A percentile compares a stretch with the other conserved stretches of the same genome.
Evolutionary conservation across 2,797 vertebrate genomes (phyloP).

Genomic region (Meda fulgida): DNA sequence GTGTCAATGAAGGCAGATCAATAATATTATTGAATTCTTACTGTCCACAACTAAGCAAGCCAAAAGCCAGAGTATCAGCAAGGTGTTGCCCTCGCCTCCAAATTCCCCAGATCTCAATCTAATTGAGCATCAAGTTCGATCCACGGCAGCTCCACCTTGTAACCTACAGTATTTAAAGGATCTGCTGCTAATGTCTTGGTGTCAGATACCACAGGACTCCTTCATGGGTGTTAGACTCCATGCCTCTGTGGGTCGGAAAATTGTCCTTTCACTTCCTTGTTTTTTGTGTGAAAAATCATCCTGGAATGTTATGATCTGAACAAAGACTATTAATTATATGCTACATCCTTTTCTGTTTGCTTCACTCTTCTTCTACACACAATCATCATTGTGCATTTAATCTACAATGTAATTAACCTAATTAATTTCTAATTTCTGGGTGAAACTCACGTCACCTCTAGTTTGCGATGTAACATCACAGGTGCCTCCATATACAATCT

Average conservation of each 20-base stretch:
- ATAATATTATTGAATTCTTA: too few relatives aligned
- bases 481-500: background rate
- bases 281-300: background rate
- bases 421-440: background rate
- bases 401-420: background rate
- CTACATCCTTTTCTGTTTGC: background rate
- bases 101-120: background rate
- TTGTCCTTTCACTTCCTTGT: too few relatives aligned
- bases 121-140: background rate
- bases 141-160: background rate
- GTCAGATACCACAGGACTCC: too few relatives aligned
- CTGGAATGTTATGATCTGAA: background rate
- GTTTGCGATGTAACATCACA: background rate
- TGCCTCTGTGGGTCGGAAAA: too few relatives aligned
- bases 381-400: background rate
- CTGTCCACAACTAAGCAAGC: too few relatives aligned
- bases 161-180: background rate
- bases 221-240: too few relatives aligned
- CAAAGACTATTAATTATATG: background rate
- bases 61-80: too few relatives aligned
- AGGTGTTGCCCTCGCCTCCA: too few relatives aligned
- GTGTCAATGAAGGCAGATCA: too few relatives aligned
- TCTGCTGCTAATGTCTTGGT: background rate
- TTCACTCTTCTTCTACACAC: background rate
- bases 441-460: background rate